A percentile compares a stretch with the other conserved stretches of the same genome.
These are phyloP conservation scores for Bombus soroeensis DNA, from an alignment of 1,140 invertebrate species.

Conservation along the genomic window DNA sequence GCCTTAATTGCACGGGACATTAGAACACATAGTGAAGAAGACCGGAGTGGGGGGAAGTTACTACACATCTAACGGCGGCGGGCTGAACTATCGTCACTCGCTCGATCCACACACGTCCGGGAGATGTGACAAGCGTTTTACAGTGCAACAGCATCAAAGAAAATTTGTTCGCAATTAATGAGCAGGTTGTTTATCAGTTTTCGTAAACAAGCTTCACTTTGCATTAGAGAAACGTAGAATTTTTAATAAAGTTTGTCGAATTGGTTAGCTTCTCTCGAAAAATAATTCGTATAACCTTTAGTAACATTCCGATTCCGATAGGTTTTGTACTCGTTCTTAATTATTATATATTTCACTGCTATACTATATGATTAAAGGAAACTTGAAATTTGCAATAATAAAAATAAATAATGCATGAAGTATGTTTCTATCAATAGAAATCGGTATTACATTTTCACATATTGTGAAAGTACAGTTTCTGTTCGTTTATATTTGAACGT, in stretches of 20 bases:
- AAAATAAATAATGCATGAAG: background rate
- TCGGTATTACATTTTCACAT: conserved; percentile 5
- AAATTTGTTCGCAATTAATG: conserved; percentile 28
- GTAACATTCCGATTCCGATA: background rate
- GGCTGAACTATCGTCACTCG: background rate
- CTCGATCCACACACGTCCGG: background rate
- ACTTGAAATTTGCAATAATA: background rate
- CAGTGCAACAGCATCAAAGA: conserved; percentile 34
- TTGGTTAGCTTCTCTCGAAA: background rate
- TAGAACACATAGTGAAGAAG: background rate
- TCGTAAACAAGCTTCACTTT: background rate
- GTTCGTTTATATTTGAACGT: background rate
- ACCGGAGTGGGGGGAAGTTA: background rate
- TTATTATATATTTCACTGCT: conserved; percentile 5
- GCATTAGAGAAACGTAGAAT: background rate
- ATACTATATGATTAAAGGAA: background rate
- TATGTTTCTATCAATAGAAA: background rate
- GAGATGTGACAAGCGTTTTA: conserved; percentile 18
- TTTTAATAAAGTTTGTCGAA: background rate
- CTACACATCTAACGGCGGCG: background rate
- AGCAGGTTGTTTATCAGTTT: conserved; percentile 43
- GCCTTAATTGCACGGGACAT: background rate
- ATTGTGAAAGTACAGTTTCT: conserved; percentile 36
- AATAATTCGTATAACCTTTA: conserved; percentile 24
- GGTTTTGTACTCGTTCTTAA: background rate